Evolutionary conservation across 2,113 vertebrate genomes (phyloP).

Genomic region (human): DNA sequence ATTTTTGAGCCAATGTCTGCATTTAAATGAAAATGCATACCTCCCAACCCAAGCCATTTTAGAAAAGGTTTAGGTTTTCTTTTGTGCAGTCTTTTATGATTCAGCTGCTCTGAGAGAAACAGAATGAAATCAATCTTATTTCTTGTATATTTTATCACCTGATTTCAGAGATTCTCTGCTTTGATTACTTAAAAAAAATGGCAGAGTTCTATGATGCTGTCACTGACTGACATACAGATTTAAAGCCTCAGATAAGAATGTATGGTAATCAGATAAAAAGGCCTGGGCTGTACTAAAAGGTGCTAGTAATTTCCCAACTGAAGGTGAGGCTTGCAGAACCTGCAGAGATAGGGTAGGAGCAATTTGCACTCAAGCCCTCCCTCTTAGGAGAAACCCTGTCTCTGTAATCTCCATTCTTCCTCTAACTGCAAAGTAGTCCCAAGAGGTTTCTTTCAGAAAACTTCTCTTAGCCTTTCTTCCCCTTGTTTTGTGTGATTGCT

Average conservation of each 20-base stretch:
- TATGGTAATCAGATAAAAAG: background rate
- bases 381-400: background rate
- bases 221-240: constrained; percentile 40
- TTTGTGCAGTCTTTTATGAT: background rate
- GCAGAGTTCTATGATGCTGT: background rate
- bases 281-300: background rate
- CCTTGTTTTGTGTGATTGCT: background rate
- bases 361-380: background rate
- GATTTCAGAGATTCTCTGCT: constrained; percentile 51
- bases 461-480: background rate
- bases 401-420: background rate
- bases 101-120: constrained; percentile 13
- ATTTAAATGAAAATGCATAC: constrained; percentile 40
- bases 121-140: constrained; percentile 54
- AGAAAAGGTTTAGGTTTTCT: background rate
- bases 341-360: background rate
- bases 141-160: constrained; percentile 52
- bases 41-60: background rate
- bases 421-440: background rate
- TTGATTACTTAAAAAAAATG: constrained; percentile 61
- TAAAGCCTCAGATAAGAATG: constrained; percentile 17
- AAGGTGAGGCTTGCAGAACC: background rate
- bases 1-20: constrained; percentile 13
- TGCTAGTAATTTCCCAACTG: background rate
- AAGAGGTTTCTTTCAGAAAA: background rate